These are phyloP conservation scores for Saxidomus purpurata DNA, from an alignment of 1,140 invertebrate genomes.

Conservation along the genomic window DNA sequence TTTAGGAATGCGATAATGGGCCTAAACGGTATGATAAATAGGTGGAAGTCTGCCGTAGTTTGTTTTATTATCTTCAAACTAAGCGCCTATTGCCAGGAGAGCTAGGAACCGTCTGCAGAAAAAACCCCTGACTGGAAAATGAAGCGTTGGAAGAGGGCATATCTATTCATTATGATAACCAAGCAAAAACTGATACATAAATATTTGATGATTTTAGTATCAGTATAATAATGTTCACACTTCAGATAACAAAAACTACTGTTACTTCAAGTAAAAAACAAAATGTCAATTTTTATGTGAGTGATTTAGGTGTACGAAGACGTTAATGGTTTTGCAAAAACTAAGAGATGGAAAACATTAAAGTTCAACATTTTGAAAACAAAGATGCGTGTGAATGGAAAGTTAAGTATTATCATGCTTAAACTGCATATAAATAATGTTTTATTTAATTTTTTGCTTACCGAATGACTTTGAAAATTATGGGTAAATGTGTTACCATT, in stretches of 20 bases:
- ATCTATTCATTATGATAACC: conserved; percentile 8
- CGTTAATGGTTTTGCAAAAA: no score
- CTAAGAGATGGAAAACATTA: no score
- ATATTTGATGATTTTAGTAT: conserved; percentile 19
- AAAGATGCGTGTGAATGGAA: no score
- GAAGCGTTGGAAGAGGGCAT: neutral
- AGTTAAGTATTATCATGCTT: no score
- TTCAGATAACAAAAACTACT: conserved; percentile 14
- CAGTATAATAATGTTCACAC: conserved; percentile 5
- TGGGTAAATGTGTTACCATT: no score
- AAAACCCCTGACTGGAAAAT: neutral
- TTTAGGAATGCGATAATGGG: conserved; percentile 8
- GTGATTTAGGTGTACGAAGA: no score
- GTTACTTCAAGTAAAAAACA: neutral
- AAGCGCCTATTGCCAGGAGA: neutral
- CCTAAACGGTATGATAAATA: conserved; percentile 8
- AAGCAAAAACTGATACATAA: conserved; percentile 9
- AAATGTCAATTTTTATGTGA: no score
- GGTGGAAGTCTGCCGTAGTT: neutral
- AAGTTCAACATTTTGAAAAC: no score
- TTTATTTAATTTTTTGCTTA: no score
- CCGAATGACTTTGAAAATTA: no score
- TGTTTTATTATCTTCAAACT: neutral
- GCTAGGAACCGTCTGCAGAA: neutral
- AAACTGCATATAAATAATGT: no score